A percentile compares a stretch with the other conserved stretches of the same genome.
Evolutionary conservation across 2,888 invertebrate species (phyloP).

Genomic region (Tolmerus cingulatus): DNA sequence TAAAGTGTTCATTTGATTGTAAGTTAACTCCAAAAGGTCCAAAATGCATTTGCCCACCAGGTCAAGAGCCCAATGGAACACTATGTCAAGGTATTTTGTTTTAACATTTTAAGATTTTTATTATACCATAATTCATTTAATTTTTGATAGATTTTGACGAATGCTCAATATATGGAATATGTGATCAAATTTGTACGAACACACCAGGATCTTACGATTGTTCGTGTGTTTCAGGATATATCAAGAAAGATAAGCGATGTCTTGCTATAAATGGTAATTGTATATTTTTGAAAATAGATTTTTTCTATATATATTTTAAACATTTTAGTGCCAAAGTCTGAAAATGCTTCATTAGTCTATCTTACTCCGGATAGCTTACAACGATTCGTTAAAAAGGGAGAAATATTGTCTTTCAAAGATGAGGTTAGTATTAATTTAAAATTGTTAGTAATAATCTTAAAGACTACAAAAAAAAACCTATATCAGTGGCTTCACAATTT

Average conservation of each 20-base stretch:
- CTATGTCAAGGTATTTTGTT: conserved; percentile 67
- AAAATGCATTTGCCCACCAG: conserved; percentile 77
- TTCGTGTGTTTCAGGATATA: conserved; percentile 77
- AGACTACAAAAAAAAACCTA: no score
- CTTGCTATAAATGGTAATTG: conserved; percentile 73
- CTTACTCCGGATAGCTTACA: conserved; percentile 73
- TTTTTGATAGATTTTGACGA: conserved; percentile 74
- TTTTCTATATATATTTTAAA: not conserved
- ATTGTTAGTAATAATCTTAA: no score
- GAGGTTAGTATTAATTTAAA: conserved; percentile 5
- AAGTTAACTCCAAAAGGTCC: conserved; percentile 75
- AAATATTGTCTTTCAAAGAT: conserved; percentile 56
- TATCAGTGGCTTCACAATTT: no score
- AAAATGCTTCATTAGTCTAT: conserved; percentile 73
- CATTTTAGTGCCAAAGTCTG: conserved; percentile 69
- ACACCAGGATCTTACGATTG: conserved; percentile 74
- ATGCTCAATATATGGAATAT: conserved; percentile 74
- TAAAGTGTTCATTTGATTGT: conserved; percentile 74
- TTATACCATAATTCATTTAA: not conserved
- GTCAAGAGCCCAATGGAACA: conserved; percentile 69
- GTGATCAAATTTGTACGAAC: conserved; percentile 79
- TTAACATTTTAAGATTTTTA: not conserved
- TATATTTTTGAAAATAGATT: not conserved
- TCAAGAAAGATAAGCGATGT: conserved; percentile 69
- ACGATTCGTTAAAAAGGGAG: conserved; percentile 69